Percentiles rank a stretch among this genome's conserved stretches.
Evolutionary conservation across 1,140 invertebrate genomes (phyloP).

Genomic region (Lepidurus arcticus): DNA sequence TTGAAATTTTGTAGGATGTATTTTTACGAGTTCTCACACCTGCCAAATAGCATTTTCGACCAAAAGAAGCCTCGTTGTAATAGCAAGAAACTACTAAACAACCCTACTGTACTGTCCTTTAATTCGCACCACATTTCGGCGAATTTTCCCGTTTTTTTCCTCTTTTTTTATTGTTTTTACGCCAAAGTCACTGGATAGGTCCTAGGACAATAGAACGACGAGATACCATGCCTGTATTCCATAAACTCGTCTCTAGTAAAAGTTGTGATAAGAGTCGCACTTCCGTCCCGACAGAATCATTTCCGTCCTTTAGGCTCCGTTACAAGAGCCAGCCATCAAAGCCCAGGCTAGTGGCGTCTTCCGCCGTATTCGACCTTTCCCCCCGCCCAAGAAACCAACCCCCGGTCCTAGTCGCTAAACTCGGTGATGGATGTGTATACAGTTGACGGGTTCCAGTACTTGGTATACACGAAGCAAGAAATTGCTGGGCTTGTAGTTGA

Average conservation of each 20-base stretch:
- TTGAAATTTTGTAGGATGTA: too few species aligned
- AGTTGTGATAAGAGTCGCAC: background rate
- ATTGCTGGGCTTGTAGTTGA: background rate
- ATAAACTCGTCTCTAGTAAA: slow-evolving; percentile 3
- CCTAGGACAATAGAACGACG: background rate
- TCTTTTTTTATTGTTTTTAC: background rate
- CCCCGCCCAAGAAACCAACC: background rate
- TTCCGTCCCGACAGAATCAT: slow-evolving; percentile 21
- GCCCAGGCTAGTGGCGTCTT: slow-evolving; percentile 14
- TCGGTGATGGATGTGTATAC: slow-evolving; percentile 7
- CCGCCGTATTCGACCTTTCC: background rate
- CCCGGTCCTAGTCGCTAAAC: background rate
- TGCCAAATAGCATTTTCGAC: too few species aligned
- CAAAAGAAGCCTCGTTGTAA: too few species aligned
- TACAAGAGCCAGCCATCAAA: slow-evolving; percentile 15
- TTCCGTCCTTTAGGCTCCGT: slow-evolving; percentile 20
- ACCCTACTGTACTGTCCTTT: too few species aligned
- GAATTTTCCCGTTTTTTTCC: background rate
- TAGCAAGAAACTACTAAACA: too few species aligned
- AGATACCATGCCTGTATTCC: background rate
- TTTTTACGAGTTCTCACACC: too few species aligned
- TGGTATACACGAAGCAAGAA: slow-evolving; percentile 14
- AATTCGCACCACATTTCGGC: too few species aligned
- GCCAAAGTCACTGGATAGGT: background rate
- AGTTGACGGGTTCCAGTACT: background rate